These are phyloP conservation scores for Danionella cerebrum DNA, from an alignment of 2,113 vertebrate species.

Conservation along the genomic window DNA sequence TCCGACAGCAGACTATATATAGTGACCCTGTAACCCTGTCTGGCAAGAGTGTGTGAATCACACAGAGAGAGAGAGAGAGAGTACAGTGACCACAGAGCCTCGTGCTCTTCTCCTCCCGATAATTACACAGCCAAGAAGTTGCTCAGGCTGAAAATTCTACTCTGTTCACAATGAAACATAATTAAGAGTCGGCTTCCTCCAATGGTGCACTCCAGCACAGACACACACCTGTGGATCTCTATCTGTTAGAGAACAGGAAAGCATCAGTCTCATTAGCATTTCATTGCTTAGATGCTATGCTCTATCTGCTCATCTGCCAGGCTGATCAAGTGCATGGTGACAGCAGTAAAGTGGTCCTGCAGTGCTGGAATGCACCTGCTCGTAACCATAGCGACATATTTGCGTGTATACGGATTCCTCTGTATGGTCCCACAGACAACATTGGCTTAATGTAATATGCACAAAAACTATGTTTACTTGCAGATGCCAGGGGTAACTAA, in stretches of 20 bases:
- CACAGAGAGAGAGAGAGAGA: no score
- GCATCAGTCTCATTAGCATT: background rate
- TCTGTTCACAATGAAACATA: background rate
- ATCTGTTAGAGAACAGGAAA: no score
- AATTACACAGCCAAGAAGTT: background rate
- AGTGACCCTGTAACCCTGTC: no score
- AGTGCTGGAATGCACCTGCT: conserved; percentile 35
- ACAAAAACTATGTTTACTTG: no score
- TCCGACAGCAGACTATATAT: no score
- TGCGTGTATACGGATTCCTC: no score
- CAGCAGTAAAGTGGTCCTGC: conserved; percentile 26
- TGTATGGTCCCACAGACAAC: no score
- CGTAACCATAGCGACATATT: conserved; percentile 35
- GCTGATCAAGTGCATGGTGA: conserved; percentile 44
- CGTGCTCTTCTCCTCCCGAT: background rate
- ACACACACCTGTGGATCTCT: background rate
- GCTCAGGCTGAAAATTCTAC: conserved; percentile 23
- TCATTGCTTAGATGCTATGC: background rate
- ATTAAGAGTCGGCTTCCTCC: no score
- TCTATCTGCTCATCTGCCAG: background rate
- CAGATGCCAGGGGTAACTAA: no score
- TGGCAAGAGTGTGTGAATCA: no score
- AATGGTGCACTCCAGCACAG: no score
- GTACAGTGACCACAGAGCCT: background rate
- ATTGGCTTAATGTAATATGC: no score